Evolutionary conservation across 2,888 invertebrate genomes (phyloP), one percentile per base, ranked within the genome.

Genomic region (Clistopyga incitator): DNA sequence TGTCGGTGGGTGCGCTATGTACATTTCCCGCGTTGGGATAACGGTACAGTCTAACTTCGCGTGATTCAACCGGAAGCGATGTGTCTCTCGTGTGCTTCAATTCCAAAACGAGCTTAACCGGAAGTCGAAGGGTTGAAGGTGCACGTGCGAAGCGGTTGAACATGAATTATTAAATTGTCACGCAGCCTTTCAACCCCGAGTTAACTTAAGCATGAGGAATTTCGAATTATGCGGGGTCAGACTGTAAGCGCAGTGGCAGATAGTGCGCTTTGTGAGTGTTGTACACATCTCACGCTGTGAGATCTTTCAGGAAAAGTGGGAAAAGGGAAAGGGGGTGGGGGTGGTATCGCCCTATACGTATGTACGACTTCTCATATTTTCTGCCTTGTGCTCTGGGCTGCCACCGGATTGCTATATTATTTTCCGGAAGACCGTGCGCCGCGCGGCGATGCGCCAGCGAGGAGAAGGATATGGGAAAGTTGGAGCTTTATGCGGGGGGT

Each of bases 361-460:
- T 70, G 67, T 82, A 78, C 34, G 74, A 74, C 68, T 80, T 77
- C 42, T 78, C 70, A 78, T 84, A 77, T 80, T 78, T 78, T 78
- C 78, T 25, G 45, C 56, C 71, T 42, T 83, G 76, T 71, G 72
- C 78, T 65, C 64, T 11, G 38, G 18, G 75, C 61, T 82, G 81
- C 77, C 79, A 74, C 67, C 72, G 72, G 84, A 85, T 82, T 82
- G 84, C 78, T 74, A 81, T 86, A 87, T 87, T 86, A 87, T 87
- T 87, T 87, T 75, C 71, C 47, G 78, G 76, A 54, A 64, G 76
- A 64, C 8, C 79, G 79, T 74, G 76, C 61, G 54, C 59, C 59
- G 38, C 18, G 34, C 34, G 59, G 34, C 34, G 59, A 4, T n/a
- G 18, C 18, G 10, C 38, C 13, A 18, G 20, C 38, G 68, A 61